Conservation (phyloP, 2,888 invertebrate genomes). For the Erebia epiphron region DNA sequence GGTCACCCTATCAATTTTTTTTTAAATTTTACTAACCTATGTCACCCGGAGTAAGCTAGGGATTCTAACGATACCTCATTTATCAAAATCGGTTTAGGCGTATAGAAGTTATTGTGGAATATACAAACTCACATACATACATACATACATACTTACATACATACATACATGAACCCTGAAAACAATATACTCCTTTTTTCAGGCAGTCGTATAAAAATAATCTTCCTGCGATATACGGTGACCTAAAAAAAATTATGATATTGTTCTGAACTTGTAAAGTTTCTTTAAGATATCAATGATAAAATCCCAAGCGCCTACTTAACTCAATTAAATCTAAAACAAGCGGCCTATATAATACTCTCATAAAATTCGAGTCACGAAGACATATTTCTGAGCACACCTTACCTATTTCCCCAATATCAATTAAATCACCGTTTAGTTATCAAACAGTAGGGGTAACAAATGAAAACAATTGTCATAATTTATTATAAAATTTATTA, state of each 20-base stretch:
- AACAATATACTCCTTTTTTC: no score
- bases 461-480: not conserved
- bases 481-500: no score
- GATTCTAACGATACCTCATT: no score
- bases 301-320: slow-evolving; percentile 32
- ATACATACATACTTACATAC: no score
- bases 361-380: slow-evolving; percentile 62
- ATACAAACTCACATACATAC: no score
- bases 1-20: no score
- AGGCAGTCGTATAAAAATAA: no score
- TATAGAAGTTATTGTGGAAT: no score
- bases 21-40: no score
- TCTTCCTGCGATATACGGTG: not conserved
- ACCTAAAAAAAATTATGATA: not conserved
- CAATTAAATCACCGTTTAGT: slow-evolving; percentile 51
- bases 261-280: not conserved
- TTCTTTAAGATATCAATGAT: not conserved
- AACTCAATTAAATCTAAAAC: slow-evolving; percentile 67
- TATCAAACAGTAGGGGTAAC: not conserved
- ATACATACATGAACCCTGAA: no score
- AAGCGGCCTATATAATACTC: slow-evolving; percentile 58
- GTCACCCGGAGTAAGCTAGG: no score
- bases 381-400: slow-evolving; percentile 65
- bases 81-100: no score
- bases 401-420: slow-evolving; percentile 69